phyloP scores from a whole-genome alignment of 2,888 invertebrate genomes.

The Machimus rusticus region DNA sequence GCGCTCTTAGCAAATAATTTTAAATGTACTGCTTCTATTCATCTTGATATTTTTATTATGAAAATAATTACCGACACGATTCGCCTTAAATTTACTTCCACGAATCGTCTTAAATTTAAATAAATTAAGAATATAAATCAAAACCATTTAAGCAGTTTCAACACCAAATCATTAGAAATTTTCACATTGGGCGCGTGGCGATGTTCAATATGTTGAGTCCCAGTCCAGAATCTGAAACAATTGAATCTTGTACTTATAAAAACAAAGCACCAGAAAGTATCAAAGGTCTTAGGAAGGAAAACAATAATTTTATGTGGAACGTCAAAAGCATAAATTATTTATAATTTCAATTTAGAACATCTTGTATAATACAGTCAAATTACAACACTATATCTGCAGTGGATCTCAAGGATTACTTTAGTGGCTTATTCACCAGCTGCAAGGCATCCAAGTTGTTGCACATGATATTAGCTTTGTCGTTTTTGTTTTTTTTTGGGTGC shows the following conservation, averaged over 20 bases:
- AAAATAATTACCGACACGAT: constrained; percentile 36
- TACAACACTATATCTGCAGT: not conserved
- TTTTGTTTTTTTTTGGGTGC: not conserved
- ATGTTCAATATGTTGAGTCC: not conserved
- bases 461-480: not conserved
- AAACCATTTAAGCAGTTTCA: not conserved
- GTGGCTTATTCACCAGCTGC: not conserved
- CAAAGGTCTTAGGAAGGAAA: not conserved
- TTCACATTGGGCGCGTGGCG: not conserved
- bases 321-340: not conserved
- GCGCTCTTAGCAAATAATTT: constrained; percentile 41
- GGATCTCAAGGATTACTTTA: not conserved
- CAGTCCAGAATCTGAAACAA: not conserved
- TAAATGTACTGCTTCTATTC: constrained; percentile 37
- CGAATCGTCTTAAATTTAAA: constrained; percentile 18
- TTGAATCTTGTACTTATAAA: not conserved
- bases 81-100: constrained; percentile 8
- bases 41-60: constrained; percentile 22
- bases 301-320: not conserved
- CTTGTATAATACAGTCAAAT: not conserved
- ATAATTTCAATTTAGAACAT: not conserved
- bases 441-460: not conserved
- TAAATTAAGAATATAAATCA: constrained; percentile 30
- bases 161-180: not conserved
- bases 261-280: not conserved